These are phyloP conservation scores for Diadumene lineata DNA, from an alignment of 92 coral and sea anemone species.

Conservation along the genomic window DNA sequence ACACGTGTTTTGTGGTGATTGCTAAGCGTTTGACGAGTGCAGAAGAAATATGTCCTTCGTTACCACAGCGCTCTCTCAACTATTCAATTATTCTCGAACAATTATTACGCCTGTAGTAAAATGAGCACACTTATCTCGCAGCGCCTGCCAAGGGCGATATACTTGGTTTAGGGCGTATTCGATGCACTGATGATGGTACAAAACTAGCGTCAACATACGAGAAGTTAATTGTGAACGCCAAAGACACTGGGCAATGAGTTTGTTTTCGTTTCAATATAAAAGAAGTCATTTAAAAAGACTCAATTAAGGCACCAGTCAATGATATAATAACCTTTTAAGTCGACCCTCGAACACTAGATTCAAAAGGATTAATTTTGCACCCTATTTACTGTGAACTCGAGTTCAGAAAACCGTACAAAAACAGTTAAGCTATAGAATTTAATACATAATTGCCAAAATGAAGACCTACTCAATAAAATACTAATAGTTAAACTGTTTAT, in stretches of 20 bases:
- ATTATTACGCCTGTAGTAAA: not conserved
- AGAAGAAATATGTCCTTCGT: conserved; percentile 10
- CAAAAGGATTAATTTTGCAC: not conserved
- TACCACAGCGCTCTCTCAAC: not conserved
- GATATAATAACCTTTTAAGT: not conserved
- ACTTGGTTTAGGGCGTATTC: not conserved
- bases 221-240: not conserved
- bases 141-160: not conserved
- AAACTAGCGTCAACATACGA: not conserved
- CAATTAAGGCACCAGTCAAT: not conserved
- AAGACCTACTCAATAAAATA: too few species aligned
- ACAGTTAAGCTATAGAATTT: too few species aligned
- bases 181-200: too few species aligned
- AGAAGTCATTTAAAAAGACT: not conserved
- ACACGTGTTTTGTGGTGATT: conserved; percentile 29
- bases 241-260: not conserved
- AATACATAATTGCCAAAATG: too few species aligned
- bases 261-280: not conserved
- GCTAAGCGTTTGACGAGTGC: conserved; percentile 9
- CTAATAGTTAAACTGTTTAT: too few species aligned
- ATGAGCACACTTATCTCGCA: not conserved
- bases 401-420: too few species aligned
- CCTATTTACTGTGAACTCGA: not conserved
- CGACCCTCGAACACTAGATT: not conserved
- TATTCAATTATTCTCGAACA: not conserved